A percentile compares a stretch with the other conserved stretches of the same genome.
phyloP scores from a whole-genome alignment of 1,140 invertebrate genomes.

The Lordiphosa collinella region DNA sequence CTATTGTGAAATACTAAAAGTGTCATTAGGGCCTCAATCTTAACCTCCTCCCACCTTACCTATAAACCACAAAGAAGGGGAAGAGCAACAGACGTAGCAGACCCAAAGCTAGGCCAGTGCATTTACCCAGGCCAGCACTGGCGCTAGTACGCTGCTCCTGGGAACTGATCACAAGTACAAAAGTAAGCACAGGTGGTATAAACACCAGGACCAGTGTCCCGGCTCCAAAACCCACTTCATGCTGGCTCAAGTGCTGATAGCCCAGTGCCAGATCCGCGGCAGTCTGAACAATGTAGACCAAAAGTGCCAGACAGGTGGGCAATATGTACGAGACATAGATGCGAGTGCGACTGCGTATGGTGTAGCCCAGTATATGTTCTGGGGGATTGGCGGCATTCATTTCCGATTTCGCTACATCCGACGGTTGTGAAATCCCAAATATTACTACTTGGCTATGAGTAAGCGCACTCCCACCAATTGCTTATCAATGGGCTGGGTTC shows the following conservation, averaged over 20 bases:
- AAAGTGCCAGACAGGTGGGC: slow-evolving; percentile 79
- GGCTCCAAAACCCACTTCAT: slow-evolving; percentile 72
- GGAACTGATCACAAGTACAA: slow-evolving; percentile 53
- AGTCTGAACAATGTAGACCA: slow-evolving; percentile 80
- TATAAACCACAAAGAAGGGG: slow-evolving; percentile 85
- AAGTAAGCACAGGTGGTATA: slow-evolving; percentile 54
- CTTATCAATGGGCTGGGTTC: slow-evolving; percentile 25
- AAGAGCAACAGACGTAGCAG: slow-evolving; percentile 82
- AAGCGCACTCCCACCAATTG: slow-evolving; percentile 19
- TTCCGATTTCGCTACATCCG: slow-evolving; percentile 18
- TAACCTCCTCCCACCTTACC: slow-evolving; percentile 79
- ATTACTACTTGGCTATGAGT: slow-evolving; percentile 66
- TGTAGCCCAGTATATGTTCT: slow-evolving; percentile 80
- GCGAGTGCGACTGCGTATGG: slow-evolving; percentile 81
- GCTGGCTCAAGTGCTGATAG: slow-evolving; percentile 80
- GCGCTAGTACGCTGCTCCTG: slow-evolving; percentile 82
- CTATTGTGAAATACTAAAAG: slow-evolving; percentile 48
- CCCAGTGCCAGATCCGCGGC: slow-evolving; percentile 81
- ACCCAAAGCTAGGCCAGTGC: slow-evolving; percentile 45
- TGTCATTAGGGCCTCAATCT: background rate
- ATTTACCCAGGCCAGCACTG: slow-evolving; percentile 26
- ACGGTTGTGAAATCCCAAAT: slow-evolving; percentile 41
- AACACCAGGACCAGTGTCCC: slow-evolving; percentile 57
- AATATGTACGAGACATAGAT: slow-evolving; percentile 81
- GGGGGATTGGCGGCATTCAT: slow-evolving; percentile 70